Conservation (phyloP, 2,113 vertebrate genomes). For the Penelope pileata region DNA sequence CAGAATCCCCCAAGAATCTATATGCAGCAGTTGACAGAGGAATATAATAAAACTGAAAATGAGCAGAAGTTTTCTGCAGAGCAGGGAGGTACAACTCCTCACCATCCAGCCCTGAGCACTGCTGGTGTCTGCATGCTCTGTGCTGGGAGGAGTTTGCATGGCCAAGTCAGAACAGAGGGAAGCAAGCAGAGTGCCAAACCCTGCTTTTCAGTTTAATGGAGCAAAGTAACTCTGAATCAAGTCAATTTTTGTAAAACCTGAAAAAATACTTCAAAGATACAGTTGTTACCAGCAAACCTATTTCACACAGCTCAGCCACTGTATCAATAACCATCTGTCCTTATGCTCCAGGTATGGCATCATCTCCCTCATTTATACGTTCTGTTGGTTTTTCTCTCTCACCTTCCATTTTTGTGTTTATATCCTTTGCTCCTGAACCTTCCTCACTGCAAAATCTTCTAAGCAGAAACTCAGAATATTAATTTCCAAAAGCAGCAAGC, state of each 20-base stretch:
- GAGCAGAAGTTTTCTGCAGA: not conserved
- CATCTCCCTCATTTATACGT: accelerated
- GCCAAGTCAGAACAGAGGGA: not conserved
- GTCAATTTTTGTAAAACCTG: not conserved
- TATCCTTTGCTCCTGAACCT: not conserved
- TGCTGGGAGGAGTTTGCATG: accelerated
- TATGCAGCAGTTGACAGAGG: not conserved
- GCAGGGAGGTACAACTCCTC: not conserved
- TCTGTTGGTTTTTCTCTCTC: not conserved
- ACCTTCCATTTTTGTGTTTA: not conserved
- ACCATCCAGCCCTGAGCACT: not conserved
- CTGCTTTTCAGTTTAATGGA: not conserved
- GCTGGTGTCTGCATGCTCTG: not conserved
- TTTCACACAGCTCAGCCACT: not conserved
- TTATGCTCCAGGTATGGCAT: not conserved
- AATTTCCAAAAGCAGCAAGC: not conserved
- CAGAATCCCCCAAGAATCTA: not conserved
- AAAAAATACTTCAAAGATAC: not conserved
- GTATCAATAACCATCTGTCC: not conserved
- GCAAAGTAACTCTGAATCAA: not conserved
- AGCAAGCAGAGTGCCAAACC: not conserved
- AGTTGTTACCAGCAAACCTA: not conserved
- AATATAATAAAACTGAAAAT: not conserved
- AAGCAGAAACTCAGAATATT: not conserved
- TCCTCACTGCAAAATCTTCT: not conserved